Conservation (phyloP, 2,888 invertebrate genomes). For the Phengaris arion region DNA sequence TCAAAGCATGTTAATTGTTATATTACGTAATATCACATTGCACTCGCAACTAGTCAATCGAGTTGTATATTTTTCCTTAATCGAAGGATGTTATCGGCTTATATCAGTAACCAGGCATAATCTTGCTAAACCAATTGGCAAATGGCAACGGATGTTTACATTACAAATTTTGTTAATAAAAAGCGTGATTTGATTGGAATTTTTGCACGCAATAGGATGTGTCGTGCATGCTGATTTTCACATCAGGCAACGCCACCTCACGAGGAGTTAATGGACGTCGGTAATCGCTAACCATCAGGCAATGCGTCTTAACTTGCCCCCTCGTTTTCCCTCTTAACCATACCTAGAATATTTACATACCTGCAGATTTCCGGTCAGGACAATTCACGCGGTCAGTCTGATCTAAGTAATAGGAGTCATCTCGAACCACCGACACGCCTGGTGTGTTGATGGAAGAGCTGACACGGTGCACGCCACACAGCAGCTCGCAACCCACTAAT, state of each 20-base stretch:
- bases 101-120: neutral
- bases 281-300: too few relatives aligned
- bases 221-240: too few relatives aligned
- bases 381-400: constrained; percentile 33
- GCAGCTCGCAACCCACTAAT: constrained; percentile 81
- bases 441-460: constrained; percentile 65
- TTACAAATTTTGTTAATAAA: neutral
- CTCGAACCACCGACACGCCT: constrained; percentile 38
- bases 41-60: neutral
- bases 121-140: too few relatives aligned
- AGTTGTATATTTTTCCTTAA: neutral
- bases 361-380: constrained; percentile 3
- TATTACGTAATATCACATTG: neutral
- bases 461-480: constrained; percentile 81
- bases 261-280: too few relatives aligned
- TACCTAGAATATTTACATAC: neutral
- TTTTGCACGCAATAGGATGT: neutral
- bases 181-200: neutral
- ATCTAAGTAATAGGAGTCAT: constrained; percentile 35
- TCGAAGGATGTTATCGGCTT: neutral
- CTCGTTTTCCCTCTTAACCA: too few relatives aligned
- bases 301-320: too few relatives aligned
- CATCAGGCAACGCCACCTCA: too few relatives aligned
- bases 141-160: neutral
- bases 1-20: neutral